Conservation (phyloP, 2,888 invertebrate species). For the Cephus runcator region DNA sequence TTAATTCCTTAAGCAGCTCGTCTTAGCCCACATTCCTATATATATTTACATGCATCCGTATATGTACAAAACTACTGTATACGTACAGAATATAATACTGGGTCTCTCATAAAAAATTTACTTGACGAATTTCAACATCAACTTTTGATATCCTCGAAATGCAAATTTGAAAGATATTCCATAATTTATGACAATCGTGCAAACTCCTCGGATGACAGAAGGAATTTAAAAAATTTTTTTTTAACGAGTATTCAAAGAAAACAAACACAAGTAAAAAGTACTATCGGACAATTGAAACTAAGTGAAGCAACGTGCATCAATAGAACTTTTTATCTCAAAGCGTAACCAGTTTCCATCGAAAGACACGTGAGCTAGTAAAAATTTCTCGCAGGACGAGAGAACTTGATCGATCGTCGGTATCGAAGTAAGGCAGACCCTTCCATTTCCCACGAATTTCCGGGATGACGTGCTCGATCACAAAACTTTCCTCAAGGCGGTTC, state of each 20-base stretch:
- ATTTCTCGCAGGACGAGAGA: not conserved
- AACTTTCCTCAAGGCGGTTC: slow-evolving; percentile 24
- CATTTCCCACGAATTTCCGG: slow-evolving; percentile 56
- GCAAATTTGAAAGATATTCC: not conserved
- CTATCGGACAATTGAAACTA: too few relatives aligned
- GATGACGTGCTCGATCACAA: slow-evolving; percentile 34
- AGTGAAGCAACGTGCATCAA: too few relatives aligned
- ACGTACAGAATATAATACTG: too few relatives aligned
- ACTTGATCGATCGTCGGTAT: not conserved
- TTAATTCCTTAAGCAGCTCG: too few relatives aligned
- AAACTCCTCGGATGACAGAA: not conserved
- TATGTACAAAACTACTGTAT: too few relatives aligned
- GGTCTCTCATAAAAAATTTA: too few relatives aligned
- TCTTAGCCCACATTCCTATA: too few relatives aligned
- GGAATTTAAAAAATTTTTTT: not conserved
- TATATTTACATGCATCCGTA: too few relatives aligned
- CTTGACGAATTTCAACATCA: not conserved
- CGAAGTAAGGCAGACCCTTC: slow-evolving; percentile 24
- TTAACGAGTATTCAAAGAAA: not conserved
- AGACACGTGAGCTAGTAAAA: not conserved
- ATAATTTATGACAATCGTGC: not conserved
- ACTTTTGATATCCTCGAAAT: not conserved
- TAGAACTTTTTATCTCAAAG: too few relatives aligned
- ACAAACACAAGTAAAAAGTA: too few relatives aligned
- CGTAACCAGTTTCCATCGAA: not conserved